phyloP scores from a whole-genome alignment of 1,140 invertebrate genomes.

The Polyergus mexicanus region DNA sequence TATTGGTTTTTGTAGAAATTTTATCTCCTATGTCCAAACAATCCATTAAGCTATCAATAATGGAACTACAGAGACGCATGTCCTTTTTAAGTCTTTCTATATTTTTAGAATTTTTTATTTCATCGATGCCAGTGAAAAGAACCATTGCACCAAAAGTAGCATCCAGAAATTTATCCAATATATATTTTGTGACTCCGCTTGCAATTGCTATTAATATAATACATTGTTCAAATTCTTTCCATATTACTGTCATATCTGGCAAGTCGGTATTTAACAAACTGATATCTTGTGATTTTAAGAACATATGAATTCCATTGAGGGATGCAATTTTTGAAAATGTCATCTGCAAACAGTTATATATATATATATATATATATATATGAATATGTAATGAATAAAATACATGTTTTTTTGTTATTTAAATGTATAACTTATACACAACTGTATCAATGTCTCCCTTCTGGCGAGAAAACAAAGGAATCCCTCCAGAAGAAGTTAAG shows the following conservation, averaged over 20 bases:
- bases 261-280: conserved; percentile 89
- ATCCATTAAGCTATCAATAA: conserved; percentile 92
- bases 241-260: conserved; percentile 90
- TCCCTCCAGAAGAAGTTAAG: conserved; percentile 90
- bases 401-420: not conserved
- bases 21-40: conserved; percentile 90
- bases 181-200: conserved; percentile 88
- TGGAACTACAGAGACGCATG: conserved; percentile 90
- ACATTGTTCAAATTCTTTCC: conserved; percentile 91
- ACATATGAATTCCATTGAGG: conserved; percentile 94
- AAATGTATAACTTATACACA: conserved; percentile 72
- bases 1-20: conserved; percentile 87
- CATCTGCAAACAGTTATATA: conserved; percentile 86
- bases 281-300: conserved; percentile 91
- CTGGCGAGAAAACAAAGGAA: conserved; percentile 91
- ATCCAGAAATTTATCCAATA: conserved; percentile 89
- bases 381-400: not conserved
- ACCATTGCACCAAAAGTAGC: conserved; percentile 92
- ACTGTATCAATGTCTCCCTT: conserved; percentile 90
- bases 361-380: too few species aligned
- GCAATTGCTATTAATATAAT: conserved; percentile 90
- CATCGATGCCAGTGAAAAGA: conserved; percentile 92
- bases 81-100: conserved; percentile 93
- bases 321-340: conserved; percentile 93
- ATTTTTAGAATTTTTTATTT: conserved; percentile 91